phyloP scores from a whole-genome alignment of 2,888 invertebrate species.

The Phortica magna region DNA sequence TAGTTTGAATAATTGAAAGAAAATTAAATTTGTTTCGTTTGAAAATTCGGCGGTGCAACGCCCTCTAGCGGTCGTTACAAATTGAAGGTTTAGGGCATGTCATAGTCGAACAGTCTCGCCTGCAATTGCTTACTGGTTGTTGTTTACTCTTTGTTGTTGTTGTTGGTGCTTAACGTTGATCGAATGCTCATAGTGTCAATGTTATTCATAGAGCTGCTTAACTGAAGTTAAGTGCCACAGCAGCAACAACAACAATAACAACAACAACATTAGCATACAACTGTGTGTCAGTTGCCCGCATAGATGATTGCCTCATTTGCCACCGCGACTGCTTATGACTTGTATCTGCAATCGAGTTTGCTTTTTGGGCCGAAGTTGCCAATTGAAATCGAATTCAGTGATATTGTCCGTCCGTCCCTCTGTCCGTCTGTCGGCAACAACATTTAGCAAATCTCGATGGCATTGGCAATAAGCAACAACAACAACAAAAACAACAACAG shows the following conservation, averaged over 20 bases:
- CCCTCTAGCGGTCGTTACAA: too few species aligned
- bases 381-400: slow-evolving; percentile 5
- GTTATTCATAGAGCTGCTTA: neutral
- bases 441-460: neutral
- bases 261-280: neutral
- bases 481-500: neutral
- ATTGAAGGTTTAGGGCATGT: too few species aligned
- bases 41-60: too few species aligned
- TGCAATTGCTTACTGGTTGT: too few species aligned
- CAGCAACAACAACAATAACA: neutral
- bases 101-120: too few species aligned
- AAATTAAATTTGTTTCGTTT: too few species aligned
- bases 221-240: neutral
- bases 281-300: neutral
- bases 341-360: neutral
- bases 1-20: too few species aligned
- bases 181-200: neutral
- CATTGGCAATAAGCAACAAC: neutral
- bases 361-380: neutral
- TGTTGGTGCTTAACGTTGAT: neutral
- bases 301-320: neutral
- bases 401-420: too few species aligned
- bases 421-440: neutral
- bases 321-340: neutral
- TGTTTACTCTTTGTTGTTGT: neutral